Conservation (phyloP, 2,888 invertebrate species). For the Hololepta plana region DNA sequence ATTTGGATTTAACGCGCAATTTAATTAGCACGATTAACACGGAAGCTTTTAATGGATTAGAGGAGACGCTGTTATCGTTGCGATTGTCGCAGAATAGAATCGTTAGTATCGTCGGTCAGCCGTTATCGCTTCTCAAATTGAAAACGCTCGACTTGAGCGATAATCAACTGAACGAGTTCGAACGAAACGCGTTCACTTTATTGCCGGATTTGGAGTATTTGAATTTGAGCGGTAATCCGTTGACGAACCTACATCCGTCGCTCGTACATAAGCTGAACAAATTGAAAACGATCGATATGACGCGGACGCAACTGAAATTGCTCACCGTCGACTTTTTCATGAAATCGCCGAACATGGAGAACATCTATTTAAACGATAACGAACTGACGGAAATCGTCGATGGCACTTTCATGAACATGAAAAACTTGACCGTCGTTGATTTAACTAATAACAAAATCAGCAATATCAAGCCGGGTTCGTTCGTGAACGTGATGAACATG, state of each 20-base stretch:
- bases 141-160: slow-evolving; percentile 58
- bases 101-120: slow-evolving; percentile 42
- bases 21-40: slow-evolving; percentile 50
- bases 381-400: slow-evolving; percentile 59
- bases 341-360: slow-evolving; percentile 44
- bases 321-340: slow-evolving; percentile 54
- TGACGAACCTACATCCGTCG: slow-evolving; percentile 41
- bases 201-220: slow-evolving; percentile 49
- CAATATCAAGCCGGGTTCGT: slow-evolving; percentile 55
- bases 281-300: slow-evolving; percentile 52
- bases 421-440: slow-evolving; percentile 56
- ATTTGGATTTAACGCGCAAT: slow-evolving; percentile 65
- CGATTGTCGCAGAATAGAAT: slow-evolving; percentile 60
- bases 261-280: slow-evolving; percentile 54
- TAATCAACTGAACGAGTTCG: slow-evolving; percentile 57
- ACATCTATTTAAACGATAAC: slow-evolving; percentile 54
- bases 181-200: slow-evolving; percentile 45
- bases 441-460: slow-evolving; percentile 63
- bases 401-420: slow-evolving; percentile 56
- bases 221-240: slow-evolving; percentile 57
- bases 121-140: slow-evolving; percentile 43
- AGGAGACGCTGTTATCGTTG: slow-evolving; percentile 50
- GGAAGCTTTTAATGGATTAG: slow-evolving; percentile 59
- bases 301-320: slow-evolving; percentile 52
- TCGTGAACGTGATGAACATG: slow-evolving; percentile 60